Evolutionary conservation across 2,888 invertebrate species (phyloP), one percentile per base, ranked within the genome.

Genomic region (Prenolepis imparis): DNA sequence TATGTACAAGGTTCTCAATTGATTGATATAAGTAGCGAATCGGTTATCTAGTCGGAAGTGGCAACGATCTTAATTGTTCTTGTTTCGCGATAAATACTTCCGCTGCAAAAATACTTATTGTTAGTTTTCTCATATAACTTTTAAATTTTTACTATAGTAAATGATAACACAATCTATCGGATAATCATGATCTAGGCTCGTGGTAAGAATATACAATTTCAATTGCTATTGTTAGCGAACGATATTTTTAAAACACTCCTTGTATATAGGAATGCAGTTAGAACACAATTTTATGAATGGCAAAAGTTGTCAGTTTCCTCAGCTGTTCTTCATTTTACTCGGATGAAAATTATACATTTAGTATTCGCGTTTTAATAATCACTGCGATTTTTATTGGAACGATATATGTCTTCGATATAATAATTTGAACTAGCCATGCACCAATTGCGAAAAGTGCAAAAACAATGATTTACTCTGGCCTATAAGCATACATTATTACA

Each of bases 1-100:
- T 89, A 90, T 8, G 89, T 88, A 88, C 28, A 59, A 63, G 52
- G 73, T 21, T 77, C 24, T 44, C 61, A 41, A 28, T 61, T 66
- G 55, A 39, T 68, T 28, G 66, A 39, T n/a, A 39, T n/a, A 21
- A 21, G 2, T 64, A 8, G n/a, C 28, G 21, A 59, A n/a, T n/a
- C n/a, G n/a, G 68, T 52, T 64, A 75, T 18, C 3, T 36, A 28
- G 18, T 6, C 57, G 72, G 8, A 44, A 78, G 9, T 59, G 24
- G 44, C 18, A 52, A 21, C 24, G 44, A 39, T 63, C 9, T 21
- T 18, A 21, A n/a, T 18, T 59, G 18, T 6, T n/a, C 28, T 44
- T 39, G 12, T 32, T 28, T 55, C 9, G 18, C 24, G 36, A 6
- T 11, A 8, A 28, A 28, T 12, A n/a, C 11, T 41, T 59, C 4